These are phyloP conservation scores for Limulus polyphemus DNA, from an alignment of 2,888 invertebrate species.

Conservation along the genomic window DNA sequence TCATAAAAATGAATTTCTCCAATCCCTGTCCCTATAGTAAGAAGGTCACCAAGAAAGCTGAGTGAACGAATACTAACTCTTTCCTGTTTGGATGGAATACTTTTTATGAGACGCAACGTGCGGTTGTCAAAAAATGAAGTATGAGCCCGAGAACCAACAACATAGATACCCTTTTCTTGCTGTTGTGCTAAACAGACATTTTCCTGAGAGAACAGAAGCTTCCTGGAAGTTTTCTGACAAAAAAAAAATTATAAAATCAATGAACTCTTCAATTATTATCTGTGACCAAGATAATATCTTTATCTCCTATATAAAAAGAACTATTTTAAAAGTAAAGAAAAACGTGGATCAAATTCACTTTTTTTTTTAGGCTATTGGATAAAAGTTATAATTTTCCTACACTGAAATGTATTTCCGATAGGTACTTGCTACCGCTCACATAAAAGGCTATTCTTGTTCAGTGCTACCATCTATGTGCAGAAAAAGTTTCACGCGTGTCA, in stretches of 20 bases:
- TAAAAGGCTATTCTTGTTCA: too few relatives aligned
- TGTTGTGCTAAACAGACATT: slow-evolving; percentile 84
- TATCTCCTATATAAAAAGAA: too few relatives aligned
- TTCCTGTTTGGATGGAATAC: slow-evolving; percentile 70
- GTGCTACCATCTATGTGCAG: too few relatives aligned
- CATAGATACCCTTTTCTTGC: slow-evolving; percentile 66
- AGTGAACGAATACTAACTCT: slow-evolving; percentile 86
- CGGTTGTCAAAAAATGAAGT: slow-evolving; percentile 78
- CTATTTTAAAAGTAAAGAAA: too few relatives aligned
- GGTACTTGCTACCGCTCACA: too few relatives aligned
- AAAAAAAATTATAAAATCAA: not conserved
- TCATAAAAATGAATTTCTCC: slow-evolving; percentile 91
- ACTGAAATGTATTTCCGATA: too few relatives aligned
- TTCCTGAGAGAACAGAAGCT: slow-evolving; percentile 77
- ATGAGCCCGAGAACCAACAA: slow-evolving; percentile 86
- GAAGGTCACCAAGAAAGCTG: slow-evolving; percentile 73
- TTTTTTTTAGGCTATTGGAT: too few relatives aligned
- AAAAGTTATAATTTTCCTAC: too few relatives aligned
- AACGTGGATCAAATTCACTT: too few relatives aligned
- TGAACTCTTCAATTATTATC: too few relatives aligned
- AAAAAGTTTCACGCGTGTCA: too few relatives aligned
- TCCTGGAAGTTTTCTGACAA: slow-evolving; percentile 57
- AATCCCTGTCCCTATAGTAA: slow-evolving; percentile 85
- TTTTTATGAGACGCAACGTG: slow-evolving; percentile 61
- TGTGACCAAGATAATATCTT: too few relatives aligned